Conservation (phyloP, 2,113 vertebrate genomes). For the Trichechus manatus region DNA sequence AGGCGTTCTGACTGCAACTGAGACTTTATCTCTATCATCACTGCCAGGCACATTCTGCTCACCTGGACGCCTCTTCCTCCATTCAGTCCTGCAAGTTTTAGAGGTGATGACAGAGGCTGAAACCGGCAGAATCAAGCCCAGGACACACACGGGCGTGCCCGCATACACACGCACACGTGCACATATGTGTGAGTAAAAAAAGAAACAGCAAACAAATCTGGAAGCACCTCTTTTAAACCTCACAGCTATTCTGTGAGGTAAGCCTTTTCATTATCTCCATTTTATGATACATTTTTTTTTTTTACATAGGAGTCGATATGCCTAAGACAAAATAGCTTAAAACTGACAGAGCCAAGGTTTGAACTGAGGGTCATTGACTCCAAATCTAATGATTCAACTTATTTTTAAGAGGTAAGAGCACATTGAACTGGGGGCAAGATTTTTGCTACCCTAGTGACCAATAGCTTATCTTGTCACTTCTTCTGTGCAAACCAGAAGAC, state of each 20-base stretch:
- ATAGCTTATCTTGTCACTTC: not conserved
- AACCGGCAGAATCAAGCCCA: not conserved
- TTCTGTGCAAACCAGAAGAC: not conserved
- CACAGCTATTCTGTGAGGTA: not conserved
- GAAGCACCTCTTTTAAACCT: not conserved
- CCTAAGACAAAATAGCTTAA: slow-evolving; percentile 7
- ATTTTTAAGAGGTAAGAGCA: not conserved
- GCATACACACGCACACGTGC: not conserved
- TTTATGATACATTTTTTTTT: not conserved
- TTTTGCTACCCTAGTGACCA: not conserved
- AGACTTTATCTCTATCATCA: not conserved
- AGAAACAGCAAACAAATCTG: not conserved
- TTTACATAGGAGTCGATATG: not conserved
- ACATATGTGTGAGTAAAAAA: not conserved
- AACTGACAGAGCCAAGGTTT: not conserved
- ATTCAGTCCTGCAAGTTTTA: not conserved
- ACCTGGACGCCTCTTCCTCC: not conserved
- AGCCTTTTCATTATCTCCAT: not conserved
- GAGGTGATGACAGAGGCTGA: not conserved
- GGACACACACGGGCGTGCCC: not conserved
- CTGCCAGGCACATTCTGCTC: not conserved
- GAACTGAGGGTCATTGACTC: not conserved
- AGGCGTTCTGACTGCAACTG: not conserved
- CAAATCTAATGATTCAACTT: not conserved
- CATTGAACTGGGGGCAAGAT: not conserved